Evolutionary conservation across 2,888 invertebrate species (phyloP).

Genomic region (Andrena bucephala): DNA sequence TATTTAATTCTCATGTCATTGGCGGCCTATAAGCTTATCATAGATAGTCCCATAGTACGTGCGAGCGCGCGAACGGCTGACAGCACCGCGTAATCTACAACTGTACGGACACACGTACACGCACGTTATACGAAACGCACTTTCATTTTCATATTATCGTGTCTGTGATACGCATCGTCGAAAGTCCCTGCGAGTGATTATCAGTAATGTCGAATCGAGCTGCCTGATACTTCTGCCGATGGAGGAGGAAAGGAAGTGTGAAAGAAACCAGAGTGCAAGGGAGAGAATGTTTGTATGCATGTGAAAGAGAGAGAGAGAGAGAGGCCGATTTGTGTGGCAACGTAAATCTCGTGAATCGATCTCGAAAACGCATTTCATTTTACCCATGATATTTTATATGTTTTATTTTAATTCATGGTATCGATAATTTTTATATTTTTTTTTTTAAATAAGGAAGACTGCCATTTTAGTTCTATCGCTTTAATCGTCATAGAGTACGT

Average conservation of each 20-base stretch:
- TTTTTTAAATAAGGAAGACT: slow-evolving; percentile 44
- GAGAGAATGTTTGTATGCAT: neutral
- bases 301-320: slow-evolving; percentile 1
- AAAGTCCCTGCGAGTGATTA: slow-evolving; percentile 52
- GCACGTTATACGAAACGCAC: slow-evolving; percentile 41
- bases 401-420: slow-evolving; percentile 39
- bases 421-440: neutral
- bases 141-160: slow-evolving; percentile 74
- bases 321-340: slow-evolving; percentile 33
- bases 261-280: neutral
- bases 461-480: slow-evolving; percentile 34
- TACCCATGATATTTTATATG: slow-evolving; percentile 41
- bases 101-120: slow-evolving; percentile 29
- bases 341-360: slow-evolving; percentile 60
- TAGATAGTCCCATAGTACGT: slow-evolving; percentile 64
- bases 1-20: slow-evolving; percentile 54
- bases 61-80: slow-evolving; percentile 13
- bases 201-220: slow-evolving; percentile 41
- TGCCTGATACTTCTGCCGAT: slow-evolving; percentile 36
- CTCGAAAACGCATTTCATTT: slow-evolving; percentile 54
- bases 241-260: slow-evolving; percentile 9
- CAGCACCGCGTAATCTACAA: slow-evolving; percentile 27
- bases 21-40: slow-evolving; percentile 68
- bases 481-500: neutral
- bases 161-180: slow-evolving; percentile 79